Evolutionary conservation across 2,797 vertebrate species (phyloP).

Genomic region (Artibeus lituratus): DNA sequence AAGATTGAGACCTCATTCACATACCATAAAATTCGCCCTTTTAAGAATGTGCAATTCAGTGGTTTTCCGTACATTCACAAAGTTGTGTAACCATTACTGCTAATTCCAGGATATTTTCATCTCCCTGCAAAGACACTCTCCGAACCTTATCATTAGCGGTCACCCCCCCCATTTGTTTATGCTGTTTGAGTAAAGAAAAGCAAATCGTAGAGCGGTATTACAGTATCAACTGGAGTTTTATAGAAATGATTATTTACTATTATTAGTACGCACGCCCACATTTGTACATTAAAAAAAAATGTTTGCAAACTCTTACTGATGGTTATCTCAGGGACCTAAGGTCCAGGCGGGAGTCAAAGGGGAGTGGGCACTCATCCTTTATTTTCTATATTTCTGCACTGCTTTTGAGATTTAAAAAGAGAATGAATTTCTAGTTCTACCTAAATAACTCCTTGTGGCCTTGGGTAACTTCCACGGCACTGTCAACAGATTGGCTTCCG

Average conservation of each 20-base stretch:
- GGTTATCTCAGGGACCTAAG: background rate
- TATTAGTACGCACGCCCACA: background rate
- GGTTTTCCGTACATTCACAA: background rate
- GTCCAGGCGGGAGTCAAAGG: no score
- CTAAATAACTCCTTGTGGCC: background rate
- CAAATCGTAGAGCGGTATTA: background rate
- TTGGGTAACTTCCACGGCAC: background rate
- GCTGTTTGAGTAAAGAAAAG: background rate
- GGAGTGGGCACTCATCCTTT: background rate
- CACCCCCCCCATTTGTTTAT: background rate
- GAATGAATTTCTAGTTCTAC: background rate
- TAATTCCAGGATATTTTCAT: background rate
- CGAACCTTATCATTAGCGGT: accelerated
- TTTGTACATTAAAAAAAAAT: background rate
- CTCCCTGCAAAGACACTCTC: background rate
- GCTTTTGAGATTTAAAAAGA: background rate
- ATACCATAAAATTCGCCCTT: background rate
- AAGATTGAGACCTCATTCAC: background rate
- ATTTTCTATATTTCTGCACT: background rate
- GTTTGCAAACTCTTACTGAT: background rate
- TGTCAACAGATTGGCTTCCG: background rate
- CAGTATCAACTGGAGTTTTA: background rate
- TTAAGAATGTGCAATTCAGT: background rate
- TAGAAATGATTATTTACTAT: background rate
- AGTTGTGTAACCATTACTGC: background rate